Base-by-base conservation (phyloP, 2,113 vertebrate species). In the Archocentrus centrarchus region DNA sequence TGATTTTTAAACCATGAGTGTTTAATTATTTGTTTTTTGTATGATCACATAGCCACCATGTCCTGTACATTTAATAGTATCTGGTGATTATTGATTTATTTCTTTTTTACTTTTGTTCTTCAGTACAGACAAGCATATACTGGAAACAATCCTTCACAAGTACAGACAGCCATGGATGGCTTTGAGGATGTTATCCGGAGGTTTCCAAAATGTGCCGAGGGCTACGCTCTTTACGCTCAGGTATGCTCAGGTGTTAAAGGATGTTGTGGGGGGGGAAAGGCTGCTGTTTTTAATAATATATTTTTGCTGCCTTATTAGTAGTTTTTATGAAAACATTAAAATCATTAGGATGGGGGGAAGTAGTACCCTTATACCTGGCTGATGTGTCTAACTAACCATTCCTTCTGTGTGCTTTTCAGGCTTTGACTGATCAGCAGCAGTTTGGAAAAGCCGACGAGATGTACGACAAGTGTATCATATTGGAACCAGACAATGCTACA, bases 401-500 rank as follows among this genome's bases (percentile, higher is more conserved):
- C 4, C 6, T 11, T 59, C 1, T 27, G 5, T 70, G 6, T 61
- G 15, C 32, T 63, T 73, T 77, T 59, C 93, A 99, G 98, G 98
- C 98, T 85, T 91, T 99, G 93, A 99, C 98, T 83, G 98, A 99
- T 95, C 98, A 99, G 89, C 98, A 99, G 78, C 98, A 98, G 86
- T 99, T 99, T 95, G 98, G 97, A 81, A 99, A 98, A 93, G 98
- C 98, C 18, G 98, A 99, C 90, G 97, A 99, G 93, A 99, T 99
- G 98, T 99, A 99, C 58, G 98, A 99, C 96, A 98, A 98, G 89
- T 99, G 98, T 89, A 99, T 99, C 79, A 97, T 98, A 89, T 96
- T 99, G 93, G 98, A 99, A 90, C 98, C 97, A 88, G 98, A 99
- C 93, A 99, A 99, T 82, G 98, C 98, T 27, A 99, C 98, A 50